Evolutionary conservation across 2,888 invertebrate genomes (phyloP), one percentile per base, ranked within the genome.

Genomic region (Heliconius sara): DNA sequence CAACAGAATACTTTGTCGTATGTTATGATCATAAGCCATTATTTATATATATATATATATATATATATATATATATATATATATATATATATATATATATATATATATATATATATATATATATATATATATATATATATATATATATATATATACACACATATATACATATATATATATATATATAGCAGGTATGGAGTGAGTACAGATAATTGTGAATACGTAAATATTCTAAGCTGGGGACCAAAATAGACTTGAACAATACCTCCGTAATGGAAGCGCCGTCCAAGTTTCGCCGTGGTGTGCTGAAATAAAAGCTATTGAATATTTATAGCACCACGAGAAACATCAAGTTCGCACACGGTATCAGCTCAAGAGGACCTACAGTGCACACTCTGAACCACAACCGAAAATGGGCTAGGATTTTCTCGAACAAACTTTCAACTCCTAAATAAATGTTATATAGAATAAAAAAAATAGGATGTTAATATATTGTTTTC

Each of bases 271-370:
- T 63, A 63, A 63, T 63, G 63, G 63, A 63, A 27, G 63, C 63
- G 63, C 25, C 12, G 63, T 63, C 25, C 66, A 66, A 66, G 66
- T 66, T 65, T 30, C 27, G 6, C 39, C 39, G 27, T 30, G 65
- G 27, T 65, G 6, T 16, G 13, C 65, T 6, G 22, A 25, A 68
- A 43, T 43, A 43, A 43, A 43, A 43, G 12, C 39, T 43, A 68
- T 39, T 68, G 43, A 68, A 43, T 68, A 68, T 68, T 68, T 68
- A 68, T 43, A 68, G n/a, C 68, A n/a, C 34, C 39, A 68, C n/a
- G 12, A 39, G 67, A 39, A 67, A 67, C 67, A 67, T 65, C 65
- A 63, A 63, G 3, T 25, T 63, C 27, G 52, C 16, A 52, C 19
- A 52, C 52, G 52, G 27, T 30, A 66, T n/a, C 4, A 6, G 66